Percentiles rank a stretch among this genome's conserved stretches.
Evolutionary conservation across 2,888 invertebrate species (phyloP).

Genomic region (Drosophila affinis): DNA sequence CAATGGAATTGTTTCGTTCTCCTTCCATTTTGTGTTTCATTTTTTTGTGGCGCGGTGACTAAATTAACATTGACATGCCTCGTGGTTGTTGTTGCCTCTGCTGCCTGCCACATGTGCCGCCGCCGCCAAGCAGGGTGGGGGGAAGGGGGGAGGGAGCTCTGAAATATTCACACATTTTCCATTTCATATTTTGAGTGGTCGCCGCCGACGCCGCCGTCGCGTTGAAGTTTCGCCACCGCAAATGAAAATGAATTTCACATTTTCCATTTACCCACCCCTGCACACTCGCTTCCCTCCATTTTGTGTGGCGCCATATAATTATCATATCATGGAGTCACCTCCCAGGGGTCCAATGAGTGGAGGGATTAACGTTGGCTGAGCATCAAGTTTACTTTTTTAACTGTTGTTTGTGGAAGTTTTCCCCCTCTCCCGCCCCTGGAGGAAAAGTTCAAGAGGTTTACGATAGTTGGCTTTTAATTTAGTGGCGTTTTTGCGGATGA

Average conservation of each 20-base stretch:
- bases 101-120: conserved; percentile 58
- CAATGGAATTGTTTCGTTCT: conserved; percentile 73
- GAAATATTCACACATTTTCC: conserved; percentile 76
- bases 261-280: conserved; percentile 53
- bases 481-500: neutral
- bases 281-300: conserved; percentile 40
- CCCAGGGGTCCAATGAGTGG: conserved; percentile 67
- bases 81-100: conserved; percentile 53
- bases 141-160: conserved; percentile 21
- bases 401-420: neutral
- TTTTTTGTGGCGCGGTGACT: conserved; percentile 61
- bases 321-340: conserved; percentile 67
- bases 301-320: conserved; percentile 63
- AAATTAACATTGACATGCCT: conserved; percentile 81
- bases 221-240: conserved; percentile 62
- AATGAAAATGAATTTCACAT: conserved; percentile 72
- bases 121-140: too few species aligned
- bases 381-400: conserved; percentile 42
- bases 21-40: conserved; percentile 9
- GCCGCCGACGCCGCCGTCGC: conserved; percentile 27
- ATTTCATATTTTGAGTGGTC: conserved; percentile 72
- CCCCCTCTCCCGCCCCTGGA: too few species aligned
- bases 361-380: conserved; percentile 56
- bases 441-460: neutral
- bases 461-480: neutral